phyloP scores from a whole-genome alignment of 53 echinoderm and acorn worm genomes.

The Mesocentrotus franciscanus region DNA sequence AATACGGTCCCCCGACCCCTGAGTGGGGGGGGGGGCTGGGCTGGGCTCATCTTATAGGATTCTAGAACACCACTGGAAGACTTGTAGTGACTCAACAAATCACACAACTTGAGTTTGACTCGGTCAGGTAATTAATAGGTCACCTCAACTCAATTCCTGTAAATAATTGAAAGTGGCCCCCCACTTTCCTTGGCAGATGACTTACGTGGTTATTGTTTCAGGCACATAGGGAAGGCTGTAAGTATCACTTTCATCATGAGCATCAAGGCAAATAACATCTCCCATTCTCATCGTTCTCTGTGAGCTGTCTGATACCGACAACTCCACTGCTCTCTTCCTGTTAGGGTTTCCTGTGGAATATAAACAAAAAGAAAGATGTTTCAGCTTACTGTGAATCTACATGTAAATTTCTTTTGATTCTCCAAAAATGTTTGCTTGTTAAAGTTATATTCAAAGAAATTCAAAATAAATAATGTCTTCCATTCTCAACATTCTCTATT shows the following conservation, averaged over 20 bases:
- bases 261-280: constrained; percentile 82
- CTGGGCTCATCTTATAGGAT: background rate
- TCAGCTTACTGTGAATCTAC: background rate
- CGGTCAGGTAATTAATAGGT: too few species aligned
- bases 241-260: constrained; percentile 83
- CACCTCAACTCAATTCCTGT: too few species aligned
- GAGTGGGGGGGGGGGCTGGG: too few species aligned
- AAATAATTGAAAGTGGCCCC: too few species aligned
- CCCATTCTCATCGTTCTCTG: constrained; percentile 69
- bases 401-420: background rate
- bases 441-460: too few species aligned
- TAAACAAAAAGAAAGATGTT: background rate
- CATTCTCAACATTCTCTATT: constrained; percentile 65
- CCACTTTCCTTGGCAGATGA: background rate
- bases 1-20: too few species aligned
- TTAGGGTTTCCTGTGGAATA: constrained; percentile 75
- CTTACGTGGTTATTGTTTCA: constrained; percentile 92
- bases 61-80: background rate
- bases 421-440: too few species aligned
- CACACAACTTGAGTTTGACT: too few species aligned
- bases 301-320: constrained; percentile 69
- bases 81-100: too few species aligned
- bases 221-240: constrained; percentile 92
- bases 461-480: constrained; percentile 77
- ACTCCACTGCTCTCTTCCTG: constrained; percentile 78